Evolutionary conservation across 2,797 vertebrate genomes (phyloP).

Genomic region (Thalassophryne amazonica): DNA sequence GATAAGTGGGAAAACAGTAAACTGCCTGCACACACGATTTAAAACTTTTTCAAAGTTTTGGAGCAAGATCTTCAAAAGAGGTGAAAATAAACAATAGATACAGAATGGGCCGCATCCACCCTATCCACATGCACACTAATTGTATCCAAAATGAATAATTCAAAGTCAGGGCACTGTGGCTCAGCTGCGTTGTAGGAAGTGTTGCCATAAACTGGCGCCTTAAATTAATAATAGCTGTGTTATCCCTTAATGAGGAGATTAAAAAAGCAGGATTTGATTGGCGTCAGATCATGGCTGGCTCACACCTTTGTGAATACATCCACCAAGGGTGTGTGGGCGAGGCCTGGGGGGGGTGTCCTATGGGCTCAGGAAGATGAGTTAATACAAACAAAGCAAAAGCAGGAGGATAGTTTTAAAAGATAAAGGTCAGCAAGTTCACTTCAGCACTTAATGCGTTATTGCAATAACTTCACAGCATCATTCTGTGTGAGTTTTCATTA

Average conservation of each 20-base stretch:
- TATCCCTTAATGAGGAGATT: conserved; percentile 40
- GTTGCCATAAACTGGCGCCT: conserved; percentile 56
- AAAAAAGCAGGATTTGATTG: conserved; percentile 44
- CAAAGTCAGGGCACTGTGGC: conserved; percentile 55
- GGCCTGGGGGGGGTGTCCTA: too few relatives aligned
- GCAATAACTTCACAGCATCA: background rate
- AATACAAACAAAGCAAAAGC: too few relatives aligned
- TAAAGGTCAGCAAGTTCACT: too few relatives aligned
- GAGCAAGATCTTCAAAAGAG: conserved; percentile 29
- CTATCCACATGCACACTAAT: conserved; percentile 29
- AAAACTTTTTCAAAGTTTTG: conserved; percentile 15
- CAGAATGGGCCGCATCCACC: background rate
- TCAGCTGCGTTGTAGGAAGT: conserved; percentile 61
- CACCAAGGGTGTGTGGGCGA: conserved; percentile 6
- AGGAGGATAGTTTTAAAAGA: background rate
- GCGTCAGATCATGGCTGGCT: conserved; percentile 14
- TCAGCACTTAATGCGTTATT: too few relatives aligned
- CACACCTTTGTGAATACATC: conserved; percentile 42
- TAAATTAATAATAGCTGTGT: conserved; percentile 59
- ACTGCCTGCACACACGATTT: background rate
- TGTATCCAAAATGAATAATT: conserved; percentile 73
- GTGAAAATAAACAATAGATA: conserved; percentile 46
- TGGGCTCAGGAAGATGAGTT: too few relatives aligned
- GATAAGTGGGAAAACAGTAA: background rate
- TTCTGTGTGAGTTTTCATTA: too few relatives aligned